phyloP scores from a whole-genome alignment of 2,113 vertebrate species.

The Ailuropoda melanoleuca region DNA sequence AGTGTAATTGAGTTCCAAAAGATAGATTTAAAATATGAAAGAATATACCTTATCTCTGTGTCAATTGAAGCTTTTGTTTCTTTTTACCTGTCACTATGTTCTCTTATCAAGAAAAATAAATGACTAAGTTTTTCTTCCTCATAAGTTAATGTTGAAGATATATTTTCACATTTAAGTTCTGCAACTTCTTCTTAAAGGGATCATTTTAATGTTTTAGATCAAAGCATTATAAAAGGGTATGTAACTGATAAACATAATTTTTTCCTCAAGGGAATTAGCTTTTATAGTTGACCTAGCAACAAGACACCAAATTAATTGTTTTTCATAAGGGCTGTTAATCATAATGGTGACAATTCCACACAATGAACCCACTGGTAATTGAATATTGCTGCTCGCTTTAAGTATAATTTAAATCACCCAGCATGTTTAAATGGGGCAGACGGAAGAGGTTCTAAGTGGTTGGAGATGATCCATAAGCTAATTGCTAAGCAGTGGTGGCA shows the following conservation, averaged over 20 bases:
- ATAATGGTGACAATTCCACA: constrained; percentile 82
- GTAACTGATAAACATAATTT: constrained; percentile 75
- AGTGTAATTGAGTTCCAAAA: not conserved
- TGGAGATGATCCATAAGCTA: constrained; percentile 83
- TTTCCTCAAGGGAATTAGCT: constrained; percentile 79
- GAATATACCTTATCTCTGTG: not conserved
- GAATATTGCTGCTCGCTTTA: constrained; percentile 80
- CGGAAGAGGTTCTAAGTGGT: constrained; percentile 68
- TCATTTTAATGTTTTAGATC: constrained; percentile 54
- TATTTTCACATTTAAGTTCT: constrained; percentile 33
- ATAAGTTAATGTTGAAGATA: not conserved
- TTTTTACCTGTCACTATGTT: not conserved
- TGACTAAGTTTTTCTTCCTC: not conserved
- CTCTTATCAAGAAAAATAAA: constrained; percentile 29
- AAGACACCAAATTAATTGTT: constrained; percentile 85
- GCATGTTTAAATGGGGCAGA: constrained; percentile 75
- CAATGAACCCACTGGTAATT: constrained; percentile 74
- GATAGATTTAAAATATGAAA: constrained; percentile 42
- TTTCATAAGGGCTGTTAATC: constrained; percentile 84
- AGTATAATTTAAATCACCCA: constrained; percentile 80
- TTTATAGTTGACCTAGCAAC: constrained; percentile 85
- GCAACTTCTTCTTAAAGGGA: constrained; percentile 52
- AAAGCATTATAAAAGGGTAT: constrained; percentile 74
- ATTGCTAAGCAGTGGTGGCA: constrained; percentile 77
- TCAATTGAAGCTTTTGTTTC: constrained; percentile 44